Evolutionary conservation across 2,113 vertebrate species (phyloP).

Genomic region (Podarcis muralis): DNA sequence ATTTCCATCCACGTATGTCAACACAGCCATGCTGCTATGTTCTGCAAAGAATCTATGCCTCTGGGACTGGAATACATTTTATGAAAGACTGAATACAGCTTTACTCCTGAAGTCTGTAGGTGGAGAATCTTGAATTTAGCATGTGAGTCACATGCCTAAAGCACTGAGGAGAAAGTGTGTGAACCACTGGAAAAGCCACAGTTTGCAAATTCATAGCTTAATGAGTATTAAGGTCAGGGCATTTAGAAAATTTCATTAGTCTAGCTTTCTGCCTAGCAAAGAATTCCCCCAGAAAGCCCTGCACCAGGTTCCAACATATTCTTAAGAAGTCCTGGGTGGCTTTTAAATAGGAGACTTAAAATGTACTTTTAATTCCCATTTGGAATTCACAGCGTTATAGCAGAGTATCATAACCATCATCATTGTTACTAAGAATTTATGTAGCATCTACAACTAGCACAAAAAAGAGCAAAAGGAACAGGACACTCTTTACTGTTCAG

Average conservation of each 20-base stretch:
- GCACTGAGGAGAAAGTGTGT: background rate
- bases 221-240: background rate
- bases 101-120: background rate
- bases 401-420: background rate
- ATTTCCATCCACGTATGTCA: background rate
- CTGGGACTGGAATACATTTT: background rate
- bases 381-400: background rate
- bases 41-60: background rate
- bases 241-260: constrained; percentile 4
- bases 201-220: background rate
- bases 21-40: background rate
- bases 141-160: background rate
- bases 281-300: background rate
- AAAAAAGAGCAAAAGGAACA: background rate
- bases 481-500: background rate
- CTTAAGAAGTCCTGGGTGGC: background rate
- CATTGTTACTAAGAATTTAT: background rate
- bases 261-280: background rate
- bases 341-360: background rate
- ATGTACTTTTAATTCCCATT: background rate
- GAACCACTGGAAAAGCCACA: background rate
- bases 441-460: background rate
- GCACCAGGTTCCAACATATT: background rate
- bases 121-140: background rate
- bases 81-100: background rate